Evolutionary conservation across 2,113 vertebrate genomes (phyloP).

Genomic region (Mus pahari): DNA sequence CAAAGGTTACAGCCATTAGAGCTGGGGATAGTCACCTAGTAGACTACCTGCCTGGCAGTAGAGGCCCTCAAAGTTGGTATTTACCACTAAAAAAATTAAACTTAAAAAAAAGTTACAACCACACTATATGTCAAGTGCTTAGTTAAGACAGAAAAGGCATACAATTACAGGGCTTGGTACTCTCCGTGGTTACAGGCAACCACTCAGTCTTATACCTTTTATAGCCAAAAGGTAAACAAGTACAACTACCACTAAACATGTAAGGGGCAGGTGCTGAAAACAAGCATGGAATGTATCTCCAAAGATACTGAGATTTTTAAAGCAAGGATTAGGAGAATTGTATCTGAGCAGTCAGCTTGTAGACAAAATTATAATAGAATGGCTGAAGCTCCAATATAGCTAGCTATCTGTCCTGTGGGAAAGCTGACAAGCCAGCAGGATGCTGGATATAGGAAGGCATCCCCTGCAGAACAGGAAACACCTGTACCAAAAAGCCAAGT

Average conservation of each 20-base stretch:
- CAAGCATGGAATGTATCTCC: constrained; percentile 10
- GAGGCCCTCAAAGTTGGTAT: background rate
- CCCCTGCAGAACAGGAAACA: constrained; percentile 32
- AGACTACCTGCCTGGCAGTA: background rate
- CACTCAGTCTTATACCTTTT: background rate
- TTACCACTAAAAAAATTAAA: background rate
- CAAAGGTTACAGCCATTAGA: background rate
- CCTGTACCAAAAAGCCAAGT: background rate
- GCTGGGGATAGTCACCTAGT: background rate
- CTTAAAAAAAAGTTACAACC: background rate
- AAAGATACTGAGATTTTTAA: constrained; percentile 38
- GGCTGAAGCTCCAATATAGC: background rate
- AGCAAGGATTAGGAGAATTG: constrained; percentile 21
- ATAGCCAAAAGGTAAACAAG: background rate
- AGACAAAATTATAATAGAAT: constrained; percentile 18
- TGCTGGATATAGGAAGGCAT: constrained; percentile 45
- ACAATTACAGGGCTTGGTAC: background rate
- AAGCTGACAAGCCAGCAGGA: background rate
- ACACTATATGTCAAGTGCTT: background rate
- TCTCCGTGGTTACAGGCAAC: background rate
- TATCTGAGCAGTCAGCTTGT: constrained; percentile 17
- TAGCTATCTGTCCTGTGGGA: background rate
- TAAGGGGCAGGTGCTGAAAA: constrained; percentile 33
- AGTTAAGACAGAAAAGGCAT: background rate
- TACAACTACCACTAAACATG: background rate